These are phyloP conservation scores for Acleris holmiana DNA, from an alignment of 2,888 invertebrate species.

Conservation along the genomic window DNA sequence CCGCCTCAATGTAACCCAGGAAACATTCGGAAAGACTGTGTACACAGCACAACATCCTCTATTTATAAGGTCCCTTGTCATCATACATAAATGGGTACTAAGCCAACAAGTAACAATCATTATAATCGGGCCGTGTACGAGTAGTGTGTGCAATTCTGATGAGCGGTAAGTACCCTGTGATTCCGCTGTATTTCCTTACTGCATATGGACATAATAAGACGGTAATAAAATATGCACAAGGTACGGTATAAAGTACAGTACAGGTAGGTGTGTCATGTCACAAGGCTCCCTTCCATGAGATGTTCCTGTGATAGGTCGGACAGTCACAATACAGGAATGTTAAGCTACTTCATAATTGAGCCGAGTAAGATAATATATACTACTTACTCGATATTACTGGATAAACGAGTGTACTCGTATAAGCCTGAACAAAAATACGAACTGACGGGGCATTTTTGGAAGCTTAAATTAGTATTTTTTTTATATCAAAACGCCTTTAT, in stretches of 20 bases:
- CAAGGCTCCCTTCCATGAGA: too few relatives aligned
- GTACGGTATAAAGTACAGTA: not conserved
- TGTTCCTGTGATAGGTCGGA: too few relatives aligned
- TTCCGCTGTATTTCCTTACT: constrained; percentile 39
- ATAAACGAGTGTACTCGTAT: too few relatives aligned
- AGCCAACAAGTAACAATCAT: constrained; percentile 57
- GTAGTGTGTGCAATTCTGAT: constrained; percentile 53
- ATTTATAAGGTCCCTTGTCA: constrained; percentile 60
- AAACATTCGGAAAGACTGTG: constrained; percentile 41
- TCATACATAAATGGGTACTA: constrained; percentile 55
- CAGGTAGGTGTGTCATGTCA: too few relatives aligned
- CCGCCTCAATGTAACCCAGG: constrained; percentile 1
- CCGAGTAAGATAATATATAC: too few relatives aligned
- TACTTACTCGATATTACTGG: too few relatives aligned
- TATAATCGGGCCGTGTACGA: constrained; percentile 48
- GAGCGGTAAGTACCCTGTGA: constrained; percentile 42
- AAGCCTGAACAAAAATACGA: too few relatives aligned
- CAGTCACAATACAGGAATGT: too few relatives aligned
- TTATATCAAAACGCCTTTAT: too few relatives aligned
- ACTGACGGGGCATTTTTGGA: too few relatives aligned
- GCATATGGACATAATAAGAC: not conserved
- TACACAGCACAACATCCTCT: constrained; percentile 41
- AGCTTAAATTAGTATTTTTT: too few relatives aligned
- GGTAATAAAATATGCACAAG: not conserved
- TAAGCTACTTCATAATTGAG: too few relatives aligned